phyloP scores from a whole-genome alignment of 2,113 vertebrate genomes.

The Eretmochelys imbricata region DNA sequence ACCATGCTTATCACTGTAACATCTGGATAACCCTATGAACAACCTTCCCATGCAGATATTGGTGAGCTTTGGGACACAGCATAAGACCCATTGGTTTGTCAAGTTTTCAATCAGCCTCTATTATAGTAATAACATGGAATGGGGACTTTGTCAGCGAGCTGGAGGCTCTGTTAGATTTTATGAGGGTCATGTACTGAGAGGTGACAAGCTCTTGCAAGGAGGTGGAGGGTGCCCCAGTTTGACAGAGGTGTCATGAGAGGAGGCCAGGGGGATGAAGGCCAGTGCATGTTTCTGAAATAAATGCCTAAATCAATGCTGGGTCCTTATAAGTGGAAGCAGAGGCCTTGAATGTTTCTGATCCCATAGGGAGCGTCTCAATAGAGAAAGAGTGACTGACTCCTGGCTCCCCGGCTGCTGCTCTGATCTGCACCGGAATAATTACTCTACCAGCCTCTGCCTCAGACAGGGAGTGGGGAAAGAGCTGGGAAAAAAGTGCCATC shows the following conservation, averaged over 20 bases:
- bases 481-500: constrained; percentile 33
- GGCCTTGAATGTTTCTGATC: neutral
- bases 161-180: neutral
- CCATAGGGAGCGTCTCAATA: neutral
- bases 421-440: constrained; percentile 13
- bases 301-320: neutral
- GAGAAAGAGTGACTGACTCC: neutral
- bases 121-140: neutral
- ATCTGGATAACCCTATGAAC: neutral
- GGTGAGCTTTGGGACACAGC: neutral
- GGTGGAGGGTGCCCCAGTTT: neutral
- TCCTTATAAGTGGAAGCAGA: neutral
- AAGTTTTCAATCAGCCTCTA: neutral
- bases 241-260: neutral
- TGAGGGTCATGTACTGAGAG: neutral
- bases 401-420: neutral
- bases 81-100: neutral
- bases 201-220: neutral
- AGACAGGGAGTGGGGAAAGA: neutral
- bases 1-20: neutral
- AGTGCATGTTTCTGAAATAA: too few species aligned
- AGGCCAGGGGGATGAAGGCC: neutral
- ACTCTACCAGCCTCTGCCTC: constrained; percentile 18
- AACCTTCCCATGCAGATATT: neutral
- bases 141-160: neutral